Evolutionary conservation across 1,140 invertebrate genomes (phyloP), one percentile per base, ranked within the genome.

Genomic region (Pteromalus puparum): DNA sequence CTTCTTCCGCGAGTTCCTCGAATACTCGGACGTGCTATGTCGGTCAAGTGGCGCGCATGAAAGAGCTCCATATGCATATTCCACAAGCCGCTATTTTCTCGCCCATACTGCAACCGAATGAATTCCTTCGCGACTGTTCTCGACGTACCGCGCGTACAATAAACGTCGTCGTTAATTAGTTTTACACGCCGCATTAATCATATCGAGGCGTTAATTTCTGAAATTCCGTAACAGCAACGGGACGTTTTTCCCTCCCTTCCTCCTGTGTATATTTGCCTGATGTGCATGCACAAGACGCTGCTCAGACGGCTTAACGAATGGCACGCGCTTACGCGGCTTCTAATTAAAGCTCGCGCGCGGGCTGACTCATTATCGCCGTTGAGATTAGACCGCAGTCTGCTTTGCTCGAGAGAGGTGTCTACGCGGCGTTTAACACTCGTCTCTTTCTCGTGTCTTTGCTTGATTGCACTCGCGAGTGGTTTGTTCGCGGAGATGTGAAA

Each of bases 281-380:
- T 9, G 38, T 12, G 38, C 9, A 7, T 42, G 38, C 9, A 34
- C 30, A 53, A 53, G 48, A 53, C 18, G 68, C 26, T 30, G 15
- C 10, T 70, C 26, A 26, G 68, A 34, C 79, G 38, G 80, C 46
- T 81, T 73, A 81, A 81, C 68, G 80, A 74, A 81, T 70, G 67
- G 26, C 67, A 24, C 70, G 46, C 70, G 30, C 73, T 73, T 34
- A 74, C 68, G 34, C 42, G 24, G 81, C 82, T 86, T 87, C 79
- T 87, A 86, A 87, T 87, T 87, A 87, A 84, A 86, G 80, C 42
- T 61, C 46, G 38, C 30, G 38, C 30, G 3, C 38, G 53, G 84
- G 68, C 65, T 80, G 80, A 87, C 86, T 86, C 84, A 87, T 87
- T 87, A 87, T 74, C 75, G 67, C 81, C 79, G 84, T 80, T 38